These are phyloP conservation scores for Sebastes fasciatus DNA, from an alignment of 2,113 vertebrate species.

Conservation along the genomic window DNA sequence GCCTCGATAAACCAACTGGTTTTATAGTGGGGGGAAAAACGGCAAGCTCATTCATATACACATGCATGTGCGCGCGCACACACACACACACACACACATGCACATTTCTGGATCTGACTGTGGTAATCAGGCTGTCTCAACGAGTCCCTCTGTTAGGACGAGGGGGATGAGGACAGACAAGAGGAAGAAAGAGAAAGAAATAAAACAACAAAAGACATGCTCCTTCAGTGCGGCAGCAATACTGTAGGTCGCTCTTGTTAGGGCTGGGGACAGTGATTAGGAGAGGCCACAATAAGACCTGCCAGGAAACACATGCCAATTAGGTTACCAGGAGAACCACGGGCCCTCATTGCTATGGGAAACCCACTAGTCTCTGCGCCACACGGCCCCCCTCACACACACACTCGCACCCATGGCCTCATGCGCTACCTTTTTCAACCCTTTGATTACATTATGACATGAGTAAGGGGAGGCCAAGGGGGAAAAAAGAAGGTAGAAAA, in stretches of 20 bases:
- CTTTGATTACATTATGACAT: conserved; percentile 71
- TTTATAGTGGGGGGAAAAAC: conserved; percentile 50
- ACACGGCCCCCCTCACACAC: conserved; percentile 24
- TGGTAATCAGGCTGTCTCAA: conserved; percentile 79
- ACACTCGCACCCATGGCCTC: conserved; percentile 30
- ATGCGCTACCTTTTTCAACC: conserved; percentile 53
- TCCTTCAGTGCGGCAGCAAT: conserved; percentile 78
- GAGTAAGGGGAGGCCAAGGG: conserved; percentile 36
- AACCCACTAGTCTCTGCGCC: conserved; percentile 67
- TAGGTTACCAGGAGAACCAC: conserved; percentile 84
- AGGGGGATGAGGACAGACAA: conserved; percentile 72
- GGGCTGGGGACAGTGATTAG: conserved; percentile 83
- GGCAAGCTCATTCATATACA: conserved; percentile 57
- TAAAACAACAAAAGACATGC: conserved; percentile 82
- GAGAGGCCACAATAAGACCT: conserved; percentile 82
- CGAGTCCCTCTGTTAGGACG: conserved; percentile 68
- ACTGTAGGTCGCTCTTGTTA: conserved; percentile 82
- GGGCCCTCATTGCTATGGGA: conserved; percentile 80
- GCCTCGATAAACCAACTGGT: conserved; percentile 80
- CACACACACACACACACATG: conserved; percentile 18
- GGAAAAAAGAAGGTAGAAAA: conserved; percentile 12
- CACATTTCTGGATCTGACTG: conserved; percentile 62
- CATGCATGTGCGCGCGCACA: conserved; percentile 25
- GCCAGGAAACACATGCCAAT: conserved; percentile 85
- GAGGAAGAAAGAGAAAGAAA: conserved; percentile 76